Conservation (phyloP, 2,888 invertebrate species). For the Trachelus stipa region DNA sequence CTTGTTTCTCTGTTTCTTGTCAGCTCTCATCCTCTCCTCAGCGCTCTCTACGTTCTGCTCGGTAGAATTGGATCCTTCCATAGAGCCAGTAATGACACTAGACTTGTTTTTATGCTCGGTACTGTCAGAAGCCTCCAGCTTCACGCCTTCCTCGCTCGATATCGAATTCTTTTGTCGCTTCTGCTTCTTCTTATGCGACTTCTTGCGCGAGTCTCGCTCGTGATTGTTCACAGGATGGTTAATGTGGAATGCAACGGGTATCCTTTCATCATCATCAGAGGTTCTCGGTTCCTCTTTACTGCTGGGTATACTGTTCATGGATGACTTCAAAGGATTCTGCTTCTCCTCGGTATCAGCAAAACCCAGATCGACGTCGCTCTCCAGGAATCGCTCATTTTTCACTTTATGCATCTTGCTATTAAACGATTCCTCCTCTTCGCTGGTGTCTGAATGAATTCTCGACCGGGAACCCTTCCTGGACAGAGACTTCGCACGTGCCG, state of each 20-base stretch:
- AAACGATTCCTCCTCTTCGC: constrained; percentile 75
- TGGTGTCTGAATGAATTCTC: constrained; percentile 83
- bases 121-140: constrained; percentile 47
- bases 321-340: constrained; percentile 49
- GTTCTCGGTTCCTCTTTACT: constrained; percentile 61
- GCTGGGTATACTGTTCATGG: constrained; percentile 43
- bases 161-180: constrained; percentile 79
- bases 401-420: constrained; percentile 70
- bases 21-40: constrained; percentile 61
- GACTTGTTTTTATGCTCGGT: constrained; percentile 50
- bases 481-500: constrained; percentile 69
- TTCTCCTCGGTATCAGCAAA: constrained; percentile 66
- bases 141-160: constrained; percentile 63
- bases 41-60: constrained; percentile 39
- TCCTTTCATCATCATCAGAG: constrained; percentile 61
- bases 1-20: constrained; percentile 66
- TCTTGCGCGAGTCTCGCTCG: constrained; percentile 72
- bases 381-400: constrained; percentile 74
- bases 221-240: constrained; percentile 59
- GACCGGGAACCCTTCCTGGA: constrained; percentile 77
- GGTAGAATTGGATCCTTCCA: neutral
- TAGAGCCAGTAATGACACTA: constrained; percentile 26
- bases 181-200: constrained; percentile 85
- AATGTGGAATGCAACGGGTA: constrained; percentile 48
- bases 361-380: constrained; percentile 70